These are phyloP conservation scores for Chydorus sphaericus DNA, from an alignment of 2,888 invertebrate genomes.

Conservation along the genomic window DNA sequence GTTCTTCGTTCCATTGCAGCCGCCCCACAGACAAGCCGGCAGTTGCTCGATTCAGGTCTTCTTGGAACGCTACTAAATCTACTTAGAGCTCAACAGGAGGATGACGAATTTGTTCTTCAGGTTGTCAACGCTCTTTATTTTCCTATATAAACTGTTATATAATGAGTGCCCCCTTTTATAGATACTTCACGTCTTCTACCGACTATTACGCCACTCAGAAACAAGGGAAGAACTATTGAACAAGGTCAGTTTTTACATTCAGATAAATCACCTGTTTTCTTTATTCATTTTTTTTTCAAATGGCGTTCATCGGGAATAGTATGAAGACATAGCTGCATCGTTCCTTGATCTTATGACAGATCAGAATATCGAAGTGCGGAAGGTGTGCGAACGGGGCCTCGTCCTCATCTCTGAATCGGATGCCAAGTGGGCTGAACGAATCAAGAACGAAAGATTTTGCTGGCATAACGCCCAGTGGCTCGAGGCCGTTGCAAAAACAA, in stretches of 20 bases:
- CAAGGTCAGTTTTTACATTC: background rate
- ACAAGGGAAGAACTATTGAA: slow-evolving; percentile 40
- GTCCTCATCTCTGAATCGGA: slow-evolving; percentile 85
- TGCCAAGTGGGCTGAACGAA: slow-evolving; percentile 81
- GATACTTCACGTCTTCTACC: slow-evolving; percentile 89
- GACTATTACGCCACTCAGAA: slow-evolving; percentile 62
- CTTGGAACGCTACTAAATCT: slow-evolving; percentile 1
- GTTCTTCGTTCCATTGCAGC: background rate
- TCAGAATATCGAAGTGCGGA: slow-evolving; percentile 81
- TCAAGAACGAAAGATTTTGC: slow-evolving; percentile 88
- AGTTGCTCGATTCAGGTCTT: slow-evolving; percentile 8
- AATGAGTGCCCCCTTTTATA: background rate
- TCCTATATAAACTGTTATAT: background rate
- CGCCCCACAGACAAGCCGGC: background rate
- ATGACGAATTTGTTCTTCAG: slow-evolving; percentile 94
- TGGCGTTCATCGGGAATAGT: slow-evolving; percentile 17
- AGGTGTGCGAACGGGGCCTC: slow-evolving; percentile 86
- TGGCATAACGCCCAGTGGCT: slow-evolving; percentile 98
- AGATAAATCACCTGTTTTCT: background rate
- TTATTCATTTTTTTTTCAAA: background rate
- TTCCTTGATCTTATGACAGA: slow-evolving; percentile 95
- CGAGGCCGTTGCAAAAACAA: slow-evolving; percentile 32
- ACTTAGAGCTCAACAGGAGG: slow-evolving; percentile 70
- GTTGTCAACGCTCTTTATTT: background rate
- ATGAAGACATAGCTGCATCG: slow-evolving; percentile 78